Evolutionary conservation across 2,113 vertebrate genomes (phyloP).

Genomic region (Gymnobelideus leadbeateri): DNA sequence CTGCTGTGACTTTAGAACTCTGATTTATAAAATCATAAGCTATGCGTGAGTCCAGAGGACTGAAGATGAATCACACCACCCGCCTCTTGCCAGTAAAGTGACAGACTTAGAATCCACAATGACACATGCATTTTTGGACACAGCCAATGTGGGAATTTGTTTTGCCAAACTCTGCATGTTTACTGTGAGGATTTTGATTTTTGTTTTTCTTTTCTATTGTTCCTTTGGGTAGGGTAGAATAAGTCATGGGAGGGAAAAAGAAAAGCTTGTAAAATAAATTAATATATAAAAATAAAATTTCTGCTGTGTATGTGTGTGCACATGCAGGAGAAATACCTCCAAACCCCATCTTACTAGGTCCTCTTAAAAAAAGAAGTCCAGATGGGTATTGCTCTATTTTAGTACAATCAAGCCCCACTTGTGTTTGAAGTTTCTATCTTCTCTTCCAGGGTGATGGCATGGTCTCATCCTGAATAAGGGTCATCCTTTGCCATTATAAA

Average conservation of each 20-base stretch:
- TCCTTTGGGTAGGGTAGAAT: background rate
- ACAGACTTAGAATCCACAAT: constrained; percentile 1
- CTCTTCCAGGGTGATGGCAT: background rate
- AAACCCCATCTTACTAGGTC: background rate
- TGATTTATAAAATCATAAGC: background rate
- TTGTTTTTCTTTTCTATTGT: background rate
- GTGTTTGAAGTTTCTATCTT: background rate
- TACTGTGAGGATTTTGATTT: background rate
- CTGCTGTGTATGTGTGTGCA: background rate
- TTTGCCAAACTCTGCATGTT: background rate
- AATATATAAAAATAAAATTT: background rate
- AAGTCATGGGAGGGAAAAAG: background rate
- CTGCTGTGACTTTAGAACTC: background rate
- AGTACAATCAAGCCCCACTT: background rate
- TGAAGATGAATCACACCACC: background rate
- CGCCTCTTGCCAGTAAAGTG: background rate
- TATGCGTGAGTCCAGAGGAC: background rate
- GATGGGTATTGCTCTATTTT: background rate
- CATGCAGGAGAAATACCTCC: background rate
- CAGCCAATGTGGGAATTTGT: background rate
- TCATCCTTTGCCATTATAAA: background rate
- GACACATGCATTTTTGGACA: background rate
- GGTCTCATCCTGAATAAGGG: background rate
- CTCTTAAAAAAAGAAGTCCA: background rate
- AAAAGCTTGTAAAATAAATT: background rate